Base-by-base conservation (phyloP, 2,113 vertebrate species). In the Oryzias curvinotus region DNA sequence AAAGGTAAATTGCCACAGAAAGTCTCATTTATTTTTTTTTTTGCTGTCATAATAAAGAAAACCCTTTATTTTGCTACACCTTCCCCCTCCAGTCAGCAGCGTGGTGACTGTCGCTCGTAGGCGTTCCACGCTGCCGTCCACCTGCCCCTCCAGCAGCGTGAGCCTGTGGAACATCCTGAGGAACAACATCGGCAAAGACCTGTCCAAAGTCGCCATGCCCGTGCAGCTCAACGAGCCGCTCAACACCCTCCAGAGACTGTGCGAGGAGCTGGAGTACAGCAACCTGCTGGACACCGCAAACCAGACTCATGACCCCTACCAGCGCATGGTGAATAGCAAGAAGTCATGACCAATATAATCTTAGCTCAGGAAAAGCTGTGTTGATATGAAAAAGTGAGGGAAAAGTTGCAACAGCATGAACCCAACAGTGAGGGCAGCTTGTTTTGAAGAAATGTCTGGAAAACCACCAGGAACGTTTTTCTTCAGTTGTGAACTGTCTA, bases 141-240 rank as follows among this genome's bases (percentile, higher is more conserved):
- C 93, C 0, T 90, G 94, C 46, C 95, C 95, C 28, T 90, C 92
- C 65, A 94, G 92, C 19, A 95, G 93, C 43, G 93, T 98, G 74
- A 97, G 96, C 83, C 71, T 99, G 0, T 98, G 96, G 95, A 95
- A 95, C 80, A 98, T 99, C 83, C 91, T 99, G 71, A 93, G 93
- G 55, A 98, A 97, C 67, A 99, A 99, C 87, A 98, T 99, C 0
- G 97, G 97, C 1, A 99, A 98, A 82, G 97, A 99, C 68, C 91
- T 99, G 75, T 99, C 97, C 49, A 96, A 95, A 52, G 97, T 99
- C 83, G 94, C 97, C 62, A 98, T 99, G 97, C 97, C 97, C 0
- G 96, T 96, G 15, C 93, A 95, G 77, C 86, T 99, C 14, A 99
- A 99, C 1, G 97, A 99, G 75, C 97, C 97, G 0, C 86, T 99